phyloP scores from a whole-genome alignment of 1,140 invertebrate genomes.

The Aphelinus atriplicis region DNA sequence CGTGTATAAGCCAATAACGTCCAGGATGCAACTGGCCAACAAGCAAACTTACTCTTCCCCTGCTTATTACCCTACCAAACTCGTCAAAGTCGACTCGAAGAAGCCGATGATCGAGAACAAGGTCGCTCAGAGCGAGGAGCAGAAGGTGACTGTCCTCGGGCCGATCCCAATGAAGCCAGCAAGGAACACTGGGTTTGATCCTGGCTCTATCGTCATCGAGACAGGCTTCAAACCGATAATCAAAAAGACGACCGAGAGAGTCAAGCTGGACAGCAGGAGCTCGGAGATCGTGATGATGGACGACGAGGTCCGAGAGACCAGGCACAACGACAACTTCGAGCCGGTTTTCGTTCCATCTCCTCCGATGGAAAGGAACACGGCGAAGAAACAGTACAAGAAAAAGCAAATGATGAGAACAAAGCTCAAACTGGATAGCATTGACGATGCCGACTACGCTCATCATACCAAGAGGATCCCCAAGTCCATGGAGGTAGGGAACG shows the following conservation, averaged over 20 bases:
- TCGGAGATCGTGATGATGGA: conserved; percentile 44
- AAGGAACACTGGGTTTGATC: conserved; percentile 81
- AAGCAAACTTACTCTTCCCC: conserved; percentile 34
- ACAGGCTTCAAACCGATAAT: conserved; percentile 85
- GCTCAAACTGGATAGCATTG: conserved; percentile 49
- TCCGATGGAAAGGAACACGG: conserved; percentile 62
- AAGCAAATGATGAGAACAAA: conserved; percentile 48
- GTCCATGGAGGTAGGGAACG: neutral
- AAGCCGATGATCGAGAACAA: conserved; percentile 49
- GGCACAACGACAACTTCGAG: conserved; percentile 69
- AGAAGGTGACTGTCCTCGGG: conserved; percentile 1
- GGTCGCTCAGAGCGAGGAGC: conserved; percentile 37
- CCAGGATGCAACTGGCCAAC: conserved; percentile 38
- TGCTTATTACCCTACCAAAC: conserved; percentile 43
- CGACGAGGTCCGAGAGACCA: conserved; percentile 57
- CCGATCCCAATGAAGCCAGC: conserved; percentile 53
- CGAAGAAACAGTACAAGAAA: conserved; percentile 63
- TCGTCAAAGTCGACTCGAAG: conserved; percentile 48
- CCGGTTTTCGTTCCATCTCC: conserved; percentile 81
- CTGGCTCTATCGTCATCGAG: conserved; percentile 81
- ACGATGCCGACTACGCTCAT: conserved; percentile 58
- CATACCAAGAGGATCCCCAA: conserved; percentile 7
- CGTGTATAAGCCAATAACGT: conserved; percentile 47
- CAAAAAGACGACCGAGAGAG: conserved; percentile 61
- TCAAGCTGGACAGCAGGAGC: conserved; percentile 66